These are phyloP conservation scores for Pagrus major DNA, from an alignment of 2,113 vertebrate species.

Conservation along the genomic window DNA sequence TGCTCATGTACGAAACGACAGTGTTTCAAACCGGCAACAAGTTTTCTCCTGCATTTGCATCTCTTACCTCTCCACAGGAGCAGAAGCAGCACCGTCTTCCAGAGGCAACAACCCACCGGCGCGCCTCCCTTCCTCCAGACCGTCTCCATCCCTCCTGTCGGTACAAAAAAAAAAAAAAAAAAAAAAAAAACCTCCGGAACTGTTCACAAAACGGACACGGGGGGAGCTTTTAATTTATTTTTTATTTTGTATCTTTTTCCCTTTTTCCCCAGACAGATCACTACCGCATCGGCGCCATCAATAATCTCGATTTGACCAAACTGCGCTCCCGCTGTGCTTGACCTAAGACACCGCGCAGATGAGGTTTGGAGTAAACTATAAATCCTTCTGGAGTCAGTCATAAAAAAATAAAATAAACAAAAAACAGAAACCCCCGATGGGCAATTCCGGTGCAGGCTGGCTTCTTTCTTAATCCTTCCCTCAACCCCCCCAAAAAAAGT, in stretches of 20 bases:
- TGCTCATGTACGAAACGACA: background rate
- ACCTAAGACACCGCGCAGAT: constrained; percentile 47
- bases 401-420: background rate
- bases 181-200: constrained; percentile 17
- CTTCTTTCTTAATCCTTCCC: constrained; percentile 48
- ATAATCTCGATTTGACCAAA: constrained; percentile 64
- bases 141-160: constrained; percentile 68
- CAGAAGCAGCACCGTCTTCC: constrained; percentile 66
- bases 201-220: constrained; percentile 44
- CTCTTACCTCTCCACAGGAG: constrained; percentile 71
- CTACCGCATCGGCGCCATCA: constrained; percentile 52
- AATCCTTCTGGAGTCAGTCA: constrained; percentile 61
- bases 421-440: constrained; percentile 14
- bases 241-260: no score
- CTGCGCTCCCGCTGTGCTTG: constrained; percentile 62
- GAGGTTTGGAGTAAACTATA: constrained; percentile 59
- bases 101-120: constrained; percentile 55
- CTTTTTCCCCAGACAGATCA: constrained; percentile 24
- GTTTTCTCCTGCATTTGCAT: constrained; percentile 20
- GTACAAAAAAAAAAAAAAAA: background rate
- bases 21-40: constrained; percentile 50
- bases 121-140: constrained; percentile 46
- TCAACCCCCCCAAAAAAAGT: constrained; percentile 34
- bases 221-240: background rate
- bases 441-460: constrained; percentile 34